Evolutionary conservation across 2,888 invertebrate species (phyloP), one percentile per base, ranked within the genome.

Genomic region (Mimumesa dahlbomi): DNA sequence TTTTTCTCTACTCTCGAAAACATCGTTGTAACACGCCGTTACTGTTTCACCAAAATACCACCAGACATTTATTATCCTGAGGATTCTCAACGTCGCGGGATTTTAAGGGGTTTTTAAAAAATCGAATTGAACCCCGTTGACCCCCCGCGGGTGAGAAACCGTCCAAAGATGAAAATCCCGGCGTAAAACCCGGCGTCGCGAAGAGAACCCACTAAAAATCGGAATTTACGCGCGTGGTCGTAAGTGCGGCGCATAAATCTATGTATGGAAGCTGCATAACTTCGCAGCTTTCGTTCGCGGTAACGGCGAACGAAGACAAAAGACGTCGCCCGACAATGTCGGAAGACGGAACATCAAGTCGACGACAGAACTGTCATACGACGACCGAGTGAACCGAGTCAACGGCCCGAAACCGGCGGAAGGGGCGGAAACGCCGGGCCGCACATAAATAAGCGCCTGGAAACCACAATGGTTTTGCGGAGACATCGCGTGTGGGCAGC

Each of bases 371-470:
- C 64, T 76, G 75, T 72, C 73, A 71, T 68, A 74, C 67, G 77
- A 74, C 67, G 77, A 72, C 71, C 62, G 78, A 81, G 81, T 79
- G 70, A 72, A 69, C 61, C 73, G 77, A 81, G 84, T 83, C 82
- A 84, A 84, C 76, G 84, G 74, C 82, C 84, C 82, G 82, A 71
- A 63, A 71, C 63, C n/a, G 68, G 75, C 79, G 82, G 75, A 84
- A 80, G 79, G 80, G 79, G 81, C 83, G 84, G 84, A 84, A 84
- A 82, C 78, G 73, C 70, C 75, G 75, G 74, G 75, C 73, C 70
- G 73, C 69, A 76, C 81, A 84, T 84, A 84, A 84, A 84, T 84
- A 84, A 84, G 77, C 74, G 74, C 63, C 54, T 80, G 80, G 65
- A 78, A 78, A 80, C 80, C 78, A 80, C 80, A 80, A 80, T 78